Conservation (phyloP, 2,113 vertebrate species). For the Bufo bufo region DNA sequence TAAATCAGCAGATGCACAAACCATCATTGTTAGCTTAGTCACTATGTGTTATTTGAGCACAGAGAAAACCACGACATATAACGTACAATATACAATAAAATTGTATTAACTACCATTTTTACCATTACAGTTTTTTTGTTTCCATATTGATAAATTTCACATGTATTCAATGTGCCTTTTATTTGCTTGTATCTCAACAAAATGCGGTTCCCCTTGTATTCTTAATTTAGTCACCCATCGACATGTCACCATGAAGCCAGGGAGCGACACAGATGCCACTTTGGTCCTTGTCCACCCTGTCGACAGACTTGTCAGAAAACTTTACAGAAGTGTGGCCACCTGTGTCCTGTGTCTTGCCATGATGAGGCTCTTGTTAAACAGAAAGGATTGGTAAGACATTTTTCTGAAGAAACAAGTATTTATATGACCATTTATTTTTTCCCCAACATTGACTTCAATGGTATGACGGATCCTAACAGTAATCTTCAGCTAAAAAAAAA, state of each 20-base stretch:
- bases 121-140: neutral
- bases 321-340: conserved; percentile 70
- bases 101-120: neutral
- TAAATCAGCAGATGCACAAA: neutral
- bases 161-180: neutral
- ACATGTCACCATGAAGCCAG: conserved; percentile 81
- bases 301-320: conserved; percentile 76
- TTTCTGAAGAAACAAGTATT: neutral
- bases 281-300: conserved; percentile 80
- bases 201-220: neutral
- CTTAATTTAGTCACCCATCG: conserved; percentile 71
- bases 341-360: conserved; percentile 80
- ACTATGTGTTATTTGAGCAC: neutral
- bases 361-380: conserved; percentile 84
- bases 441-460: no score
- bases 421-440: neutral
- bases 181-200: neutral
- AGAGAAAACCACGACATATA: neutral
- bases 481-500: no score
- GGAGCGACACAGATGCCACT: conserved; percentile 84
- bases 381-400: conserved; percentile 72
- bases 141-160: neutral
- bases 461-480: no score
- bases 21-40: neutral
- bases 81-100: neutral